Base-by-base conservation (phyloP, 2,113 vertebrate genomes). In the Sorex fumeus region DNA sequence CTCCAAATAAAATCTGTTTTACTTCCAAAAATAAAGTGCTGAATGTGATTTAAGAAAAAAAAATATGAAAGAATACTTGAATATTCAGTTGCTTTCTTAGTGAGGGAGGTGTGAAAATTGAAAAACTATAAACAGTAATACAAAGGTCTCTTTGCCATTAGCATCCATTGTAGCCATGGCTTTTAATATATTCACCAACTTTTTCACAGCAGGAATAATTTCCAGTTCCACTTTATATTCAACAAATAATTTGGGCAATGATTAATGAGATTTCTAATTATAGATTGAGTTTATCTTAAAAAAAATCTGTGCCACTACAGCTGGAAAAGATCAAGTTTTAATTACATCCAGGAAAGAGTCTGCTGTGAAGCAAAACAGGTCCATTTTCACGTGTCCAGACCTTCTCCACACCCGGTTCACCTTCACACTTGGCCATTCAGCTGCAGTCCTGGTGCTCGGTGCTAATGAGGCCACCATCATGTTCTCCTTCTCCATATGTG, bases 201-300 rank as follows among this genome's bases (percentile, higher is more conserved):
- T 93, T 95, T 82, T 67, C 87, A 85, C 30, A 93, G 81, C 30
- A 81, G 50, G 84, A 62, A 82, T 71, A 70, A 4, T 87, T 92
- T 93, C 47, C 53, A 57, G 23, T 80, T 93, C 89, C 77, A 95
- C 78, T 92, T 92, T 72, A 62, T 89, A 84, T 66, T 83, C 70
- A 95, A 82, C 70, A 91, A 95, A 96, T 95, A 94, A 91, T 94
- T 92, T 93, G n/a, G 74, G 70, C 93, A 91, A 81, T 95, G 92
- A 97, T 96, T 96, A 96, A 95, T 94, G 94, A 92, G 93, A 75
- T 84, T 92, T 93, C 94, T 87, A 97, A 96, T 95, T 96, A 89
- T 84, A 89, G 80, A 88, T 62, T 91, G 92, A 96, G 80, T 92
- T 95, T 94, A 69, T 91, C 43, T 87, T 95, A 90, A 95, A 94